Conservation (phyloP, 2,888 invertebrate genomes). For the Aspidiotus destructor region DNA sequence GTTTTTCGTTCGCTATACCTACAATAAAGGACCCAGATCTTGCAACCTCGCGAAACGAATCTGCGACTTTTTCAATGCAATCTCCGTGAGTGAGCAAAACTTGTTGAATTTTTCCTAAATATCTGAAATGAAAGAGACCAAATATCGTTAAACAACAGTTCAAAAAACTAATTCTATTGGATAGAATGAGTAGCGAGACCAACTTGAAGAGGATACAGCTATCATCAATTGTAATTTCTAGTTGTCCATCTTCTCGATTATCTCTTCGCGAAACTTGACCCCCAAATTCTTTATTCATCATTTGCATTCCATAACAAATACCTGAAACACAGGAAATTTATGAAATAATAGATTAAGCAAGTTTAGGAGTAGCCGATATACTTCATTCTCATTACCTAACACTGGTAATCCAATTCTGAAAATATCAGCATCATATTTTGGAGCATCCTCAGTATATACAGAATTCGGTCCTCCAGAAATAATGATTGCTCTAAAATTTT, state of each 20-base stretch:
- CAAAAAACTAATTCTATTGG: background rate
- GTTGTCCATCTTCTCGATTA: constrained; percentile 89
- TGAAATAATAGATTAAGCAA: background rate
- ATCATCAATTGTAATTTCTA: constrained; percentile 75
- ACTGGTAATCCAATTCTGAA: constrained; percentile 93
- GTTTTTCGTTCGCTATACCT: constrained; percentile 83
- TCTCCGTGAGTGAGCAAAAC: constrained; percentile 97
- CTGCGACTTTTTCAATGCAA: constrained; percentile 83
- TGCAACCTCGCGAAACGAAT: constrained; percentile 76
- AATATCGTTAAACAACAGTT: background rate
- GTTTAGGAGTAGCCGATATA: background rate
- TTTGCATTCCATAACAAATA: constrained; percentile 99
- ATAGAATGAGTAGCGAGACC: constrained; percentile 42
- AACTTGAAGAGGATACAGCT: constrained; percentile 87
- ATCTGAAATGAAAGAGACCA: constrained; percentile 48
- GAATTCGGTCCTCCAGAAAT: constrained; percentile 97
- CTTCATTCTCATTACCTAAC: constrained; percentile 47
- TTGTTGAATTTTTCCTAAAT: constrained; percentile 72
- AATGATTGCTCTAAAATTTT: constrained; percentile 68
- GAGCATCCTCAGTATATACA: constrained; percentile 89
- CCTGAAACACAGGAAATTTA: constrained; percentile 47
- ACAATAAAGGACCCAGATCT: constrained; percentile 73
- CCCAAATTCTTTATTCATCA: constrained; percentile 95
- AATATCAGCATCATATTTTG: constrained; percentile 86
- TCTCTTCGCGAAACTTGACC: constrained; percentile 82